These are phyloP conservation scores for Lasioglossum morio DNA, from an alignment of 2,888 invertebrate genomes.

Conservation along the genomic window DNA sequence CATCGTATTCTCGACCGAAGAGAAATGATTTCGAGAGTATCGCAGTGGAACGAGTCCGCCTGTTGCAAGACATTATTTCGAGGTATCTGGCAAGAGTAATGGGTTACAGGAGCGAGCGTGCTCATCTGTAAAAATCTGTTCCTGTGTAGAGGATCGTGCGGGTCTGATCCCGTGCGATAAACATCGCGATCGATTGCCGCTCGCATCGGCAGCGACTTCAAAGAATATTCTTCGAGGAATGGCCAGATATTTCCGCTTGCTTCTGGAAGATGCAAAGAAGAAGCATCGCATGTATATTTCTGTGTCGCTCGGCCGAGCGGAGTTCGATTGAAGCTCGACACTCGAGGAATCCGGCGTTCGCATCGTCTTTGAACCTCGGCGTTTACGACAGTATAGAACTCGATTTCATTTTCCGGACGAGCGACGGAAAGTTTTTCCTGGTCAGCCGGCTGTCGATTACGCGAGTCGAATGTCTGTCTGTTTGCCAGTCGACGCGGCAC, in stretches of 20 bases:
- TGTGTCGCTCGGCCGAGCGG: not conserved
- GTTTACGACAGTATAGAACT: not conserved
- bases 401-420: conserved; percentile 3
- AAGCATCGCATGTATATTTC: not conserved
- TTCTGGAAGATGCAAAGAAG: not conserved
- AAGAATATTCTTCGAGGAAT: not conserved
- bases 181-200: not conserved
- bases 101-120: not conserved
- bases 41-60: not conserved
- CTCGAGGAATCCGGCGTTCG: not conserved
- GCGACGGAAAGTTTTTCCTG: not conserved
- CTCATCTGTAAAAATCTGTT: not conserved
- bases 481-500: conserved; percentile 37
- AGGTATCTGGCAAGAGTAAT: not conserved
- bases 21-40: not conserved
- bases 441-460: not conserved
- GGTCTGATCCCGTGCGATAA: not conserved
- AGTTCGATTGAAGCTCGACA: not conserved
- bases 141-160: not conserved
- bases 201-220: not conserved
- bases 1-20: not conserved
- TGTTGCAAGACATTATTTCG: not conserved
- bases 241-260: not conserved
- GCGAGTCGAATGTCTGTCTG: conserved; percentile 43
- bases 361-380: conserved; percentile 17